Percentiles rank a stretch among this genome's conserved stretches.
Evolutionary conservation across 1,140 invertebrate species (phyloP).

Genomic region (Dreissena polymorpha): DNA sequence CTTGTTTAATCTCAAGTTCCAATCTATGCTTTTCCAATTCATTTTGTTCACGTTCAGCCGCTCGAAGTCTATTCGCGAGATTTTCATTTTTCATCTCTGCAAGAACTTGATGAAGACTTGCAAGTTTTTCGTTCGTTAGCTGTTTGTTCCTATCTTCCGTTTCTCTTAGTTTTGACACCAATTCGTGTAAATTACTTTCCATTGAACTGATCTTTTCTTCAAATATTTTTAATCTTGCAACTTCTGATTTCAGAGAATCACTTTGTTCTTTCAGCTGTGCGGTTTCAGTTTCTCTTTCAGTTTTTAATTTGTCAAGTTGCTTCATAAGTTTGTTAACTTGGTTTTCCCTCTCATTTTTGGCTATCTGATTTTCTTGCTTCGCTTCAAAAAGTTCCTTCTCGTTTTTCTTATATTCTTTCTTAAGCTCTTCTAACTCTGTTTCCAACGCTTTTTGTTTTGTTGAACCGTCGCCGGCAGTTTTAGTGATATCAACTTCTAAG

Average conservation of each 20-base stretch:
- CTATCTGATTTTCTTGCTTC: conserved; percentile 43
- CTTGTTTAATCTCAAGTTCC: conserved; percentile 53
- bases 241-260: conserved; percentile 40
- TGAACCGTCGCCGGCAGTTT: conserved; percentile 24
- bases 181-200: conserved; percentile 48
- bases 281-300: conserved; percentile 44
- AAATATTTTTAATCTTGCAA: conserved; percentile 44
- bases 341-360: conserved; percentile 48
- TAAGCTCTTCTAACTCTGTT: conserved; percentile 12
- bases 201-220: conserved; percentile 49
- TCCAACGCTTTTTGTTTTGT: conserved; percentile 1
- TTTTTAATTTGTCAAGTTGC: conserved; percentile 45
- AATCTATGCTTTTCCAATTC: conserved; percentile 51
- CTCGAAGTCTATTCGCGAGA: conserved; percentile 38
- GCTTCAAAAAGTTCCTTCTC: conserved; percentile 36
- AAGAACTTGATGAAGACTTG: conserved; percentile 49
- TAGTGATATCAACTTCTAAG: conserved; percentile 35
- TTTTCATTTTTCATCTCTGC: conserved; percentile 55
- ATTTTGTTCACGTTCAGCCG: conserved; percentile 49
- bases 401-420: conserved; percentile 36
- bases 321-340: conserved; percentile 42
- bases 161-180: conserved; percentile 41
- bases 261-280: conserved; percentile 48
- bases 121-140: conserved; percentile 27
- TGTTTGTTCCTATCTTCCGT: conserved; percentile 46